These are phyloP conservation scores for Lepidotrigona ventralis DNA, from an alignment of 1,140 invertebrate genomes.

Conservation along the genomic window DNA sequence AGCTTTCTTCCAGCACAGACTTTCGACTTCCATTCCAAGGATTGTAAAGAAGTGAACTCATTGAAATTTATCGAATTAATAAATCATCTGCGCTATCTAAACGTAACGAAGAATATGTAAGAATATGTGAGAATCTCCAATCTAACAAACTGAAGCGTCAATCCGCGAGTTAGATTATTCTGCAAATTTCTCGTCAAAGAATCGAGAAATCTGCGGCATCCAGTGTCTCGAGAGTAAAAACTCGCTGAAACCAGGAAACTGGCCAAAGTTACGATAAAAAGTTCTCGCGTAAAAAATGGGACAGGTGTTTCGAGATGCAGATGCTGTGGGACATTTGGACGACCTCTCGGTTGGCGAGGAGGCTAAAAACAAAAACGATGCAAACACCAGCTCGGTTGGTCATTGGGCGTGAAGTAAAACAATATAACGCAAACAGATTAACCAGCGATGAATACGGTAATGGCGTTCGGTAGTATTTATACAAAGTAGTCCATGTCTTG, in stretches of 20 bases:
- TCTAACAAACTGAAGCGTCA: too few species aligned
- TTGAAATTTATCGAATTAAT: too few species aligned
- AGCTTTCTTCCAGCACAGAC: too few species aligned
- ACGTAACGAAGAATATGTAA: too few species aligned
- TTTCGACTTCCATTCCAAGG: too few species aligned
- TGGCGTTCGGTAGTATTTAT: constrained; percentile 41
- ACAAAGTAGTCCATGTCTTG: constrained; percentile 49
- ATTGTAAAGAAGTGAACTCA: too few species aligned
- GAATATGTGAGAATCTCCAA: too few species aligned
- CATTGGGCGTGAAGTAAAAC: constrained; percentile 33
- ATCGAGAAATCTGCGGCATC: too few species aligned
- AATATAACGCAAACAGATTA: constrained; percentile 52
- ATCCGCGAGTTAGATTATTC: too few species aligned
- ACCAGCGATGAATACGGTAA: constrained; percentile 37
- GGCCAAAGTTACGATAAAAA: background rate
- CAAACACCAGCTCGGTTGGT: constrained; percentile 3
- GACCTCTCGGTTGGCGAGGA: too few species aligned
- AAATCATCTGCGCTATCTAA: too few species aligned
- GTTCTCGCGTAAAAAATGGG: background rate
- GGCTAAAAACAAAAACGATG: background rate
- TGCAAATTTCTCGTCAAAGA: too few species aligned
- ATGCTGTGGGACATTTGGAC: background rate
- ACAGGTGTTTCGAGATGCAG: background rate
- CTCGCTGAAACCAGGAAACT: background rate
- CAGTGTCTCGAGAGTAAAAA: background rate